phyloP scores from a whole-genome alignment of 2,888 invertebrate genomes.

The Eristalinus sepulchralis region DNA sequence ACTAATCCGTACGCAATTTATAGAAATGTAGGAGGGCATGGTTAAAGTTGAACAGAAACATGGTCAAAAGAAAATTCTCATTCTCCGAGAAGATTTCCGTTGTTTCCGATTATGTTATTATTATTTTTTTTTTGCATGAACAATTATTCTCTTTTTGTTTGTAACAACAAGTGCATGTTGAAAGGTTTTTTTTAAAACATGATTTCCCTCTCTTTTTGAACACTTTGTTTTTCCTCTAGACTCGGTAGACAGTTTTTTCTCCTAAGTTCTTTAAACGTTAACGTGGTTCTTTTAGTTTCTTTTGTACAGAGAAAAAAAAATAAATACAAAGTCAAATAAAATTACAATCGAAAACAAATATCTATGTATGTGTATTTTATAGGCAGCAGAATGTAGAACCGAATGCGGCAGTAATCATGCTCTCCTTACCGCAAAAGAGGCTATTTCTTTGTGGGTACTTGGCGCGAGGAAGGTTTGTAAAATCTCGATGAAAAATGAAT shows the following conservation, averaged over 20 bases:
- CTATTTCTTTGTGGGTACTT: slow-evolving; percentile 96
- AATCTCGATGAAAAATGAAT: slow-evolving; percentile 64
- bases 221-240: slow-evolving; percentile 41
- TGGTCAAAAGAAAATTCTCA: not conserved
- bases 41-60: slow-evolving; percentile 64
- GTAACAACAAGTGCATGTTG: slow-evolving; percentile 36
- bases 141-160: slow-evolving; percentile 6
- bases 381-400: slow-evolving; percentile 81
- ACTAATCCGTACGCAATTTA: slow-evolving; percentile 1
- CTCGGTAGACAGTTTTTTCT: slow-evolving; percentile 42
- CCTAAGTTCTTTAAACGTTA: slow-evolving; percentile 1
- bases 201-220: not conserved
- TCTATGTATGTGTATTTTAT: slow-evolving; percentile 76
- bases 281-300: not conserved
- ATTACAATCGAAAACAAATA: slow-evolving; percentile 54
- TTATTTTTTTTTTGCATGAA: slow-evolving; percentile 42
- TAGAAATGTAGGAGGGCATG: slow-evolving; percentile 73
- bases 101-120: not conserved
- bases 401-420: slow-evolving; percentile 86
- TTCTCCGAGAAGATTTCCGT: slow-evolving; percentile 8
- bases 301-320: not conserved
- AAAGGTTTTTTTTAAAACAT: slow-evolving; percentile 23
- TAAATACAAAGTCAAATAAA: slow-evolving; percentile 46
- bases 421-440: slow-evolving; percentile 96
- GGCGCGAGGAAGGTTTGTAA: slow-evolving; percentile 92